Conservation (phyloP, 2,797 vertebrate genomes). For the Psittacula echo region DNA sequence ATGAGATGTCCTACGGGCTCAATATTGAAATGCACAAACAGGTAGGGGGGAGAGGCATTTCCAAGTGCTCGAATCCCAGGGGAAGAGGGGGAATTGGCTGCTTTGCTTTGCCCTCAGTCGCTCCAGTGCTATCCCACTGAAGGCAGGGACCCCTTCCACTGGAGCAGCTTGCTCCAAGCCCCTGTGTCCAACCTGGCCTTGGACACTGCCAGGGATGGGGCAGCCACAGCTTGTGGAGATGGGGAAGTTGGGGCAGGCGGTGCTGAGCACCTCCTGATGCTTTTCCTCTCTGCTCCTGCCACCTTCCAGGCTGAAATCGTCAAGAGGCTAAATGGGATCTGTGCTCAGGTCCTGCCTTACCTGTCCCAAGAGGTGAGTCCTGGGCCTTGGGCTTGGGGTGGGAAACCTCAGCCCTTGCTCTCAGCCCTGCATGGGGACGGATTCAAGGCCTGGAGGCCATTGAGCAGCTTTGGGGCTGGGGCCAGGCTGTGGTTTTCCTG, state of each 20-base stretch:
- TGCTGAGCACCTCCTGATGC: not conserved
- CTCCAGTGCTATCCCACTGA: not conserved
- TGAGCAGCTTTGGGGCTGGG: not conserved
- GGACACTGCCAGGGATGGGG: not conserved
- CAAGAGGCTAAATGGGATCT: constrained; percentile 97
- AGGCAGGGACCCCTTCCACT: not conserved
- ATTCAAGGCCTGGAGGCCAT: not conserved
- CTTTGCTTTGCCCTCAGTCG: not conserved
- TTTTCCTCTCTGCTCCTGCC: not conserved
- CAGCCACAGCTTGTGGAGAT: not conserved
- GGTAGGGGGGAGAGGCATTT: constrained; percentile 76
- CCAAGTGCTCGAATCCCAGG: not conserved
- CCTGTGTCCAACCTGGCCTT: not conserved
- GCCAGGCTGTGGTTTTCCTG: not conserved
- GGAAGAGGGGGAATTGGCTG: not conserved
- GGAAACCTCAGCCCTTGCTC: not conserved
- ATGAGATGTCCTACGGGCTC: constrained; percentile 98
- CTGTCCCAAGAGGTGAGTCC: constrained; percentile 94
- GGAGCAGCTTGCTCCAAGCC: not conserved
- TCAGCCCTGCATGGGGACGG: not conserved
- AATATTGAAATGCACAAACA: constrained; percentile 99
- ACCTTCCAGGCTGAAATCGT: constrained; percentile 91
- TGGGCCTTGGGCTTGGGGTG: not conserved
- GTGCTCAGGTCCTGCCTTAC: constrained; percentile 96
- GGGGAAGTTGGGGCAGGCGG: not conserved